Evolutionary conservation across 2,797 vertebrate species (phyloP).

Genomic region (Thaleichthys pacificus): DNA sequence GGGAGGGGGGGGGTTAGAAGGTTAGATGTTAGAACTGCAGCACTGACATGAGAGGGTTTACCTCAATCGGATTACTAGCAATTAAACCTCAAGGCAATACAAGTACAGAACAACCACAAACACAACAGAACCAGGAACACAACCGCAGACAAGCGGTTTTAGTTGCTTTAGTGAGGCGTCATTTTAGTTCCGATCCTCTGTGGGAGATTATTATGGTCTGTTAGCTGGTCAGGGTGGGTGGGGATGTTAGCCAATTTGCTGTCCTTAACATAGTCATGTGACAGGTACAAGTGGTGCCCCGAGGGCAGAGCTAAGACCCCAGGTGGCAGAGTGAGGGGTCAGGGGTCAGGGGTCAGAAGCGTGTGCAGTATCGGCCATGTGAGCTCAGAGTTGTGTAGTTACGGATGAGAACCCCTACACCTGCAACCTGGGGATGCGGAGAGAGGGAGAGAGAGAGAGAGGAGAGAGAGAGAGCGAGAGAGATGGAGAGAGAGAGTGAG

Average conservation of each 20-base stretch:
- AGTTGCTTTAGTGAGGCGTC: neutral
- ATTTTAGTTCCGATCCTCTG: neutral
- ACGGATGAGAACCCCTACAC: slow-evolving; percentile 52
- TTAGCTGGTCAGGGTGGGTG: no score
- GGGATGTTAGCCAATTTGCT: neutral
- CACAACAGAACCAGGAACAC: no score
- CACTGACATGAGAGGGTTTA: no score
- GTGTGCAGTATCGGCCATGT: slow-evolving; percentile 59
- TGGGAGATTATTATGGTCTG: no score
- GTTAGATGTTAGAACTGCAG: no score
- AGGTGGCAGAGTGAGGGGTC: neutral
- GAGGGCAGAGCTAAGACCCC: neutral
- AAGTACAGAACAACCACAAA: no score
- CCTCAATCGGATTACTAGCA: no score
- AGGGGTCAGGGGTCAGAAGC: slow-evolving; percentile 46
- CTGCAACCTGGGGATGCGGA: slow-evolving; percentile 38
- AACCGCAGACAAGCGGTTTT: no score
- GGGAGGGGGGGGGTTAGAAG: neutral
- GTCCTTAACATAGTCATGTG: neutral
- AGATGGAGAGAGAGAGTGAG: neutral
- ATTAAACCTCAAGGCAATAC: no score
- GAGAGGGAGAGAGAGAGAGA: neutral
- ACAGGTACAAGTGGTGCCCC: neutral
- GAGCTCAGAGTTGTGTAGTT: slow-evolving; percentile 53
- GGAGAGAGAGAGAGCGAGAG: neutral